phyloP scores from a whole-genome alignment of 2,888 invertebrate genomes.

The Morpho deidamia region DNA sequence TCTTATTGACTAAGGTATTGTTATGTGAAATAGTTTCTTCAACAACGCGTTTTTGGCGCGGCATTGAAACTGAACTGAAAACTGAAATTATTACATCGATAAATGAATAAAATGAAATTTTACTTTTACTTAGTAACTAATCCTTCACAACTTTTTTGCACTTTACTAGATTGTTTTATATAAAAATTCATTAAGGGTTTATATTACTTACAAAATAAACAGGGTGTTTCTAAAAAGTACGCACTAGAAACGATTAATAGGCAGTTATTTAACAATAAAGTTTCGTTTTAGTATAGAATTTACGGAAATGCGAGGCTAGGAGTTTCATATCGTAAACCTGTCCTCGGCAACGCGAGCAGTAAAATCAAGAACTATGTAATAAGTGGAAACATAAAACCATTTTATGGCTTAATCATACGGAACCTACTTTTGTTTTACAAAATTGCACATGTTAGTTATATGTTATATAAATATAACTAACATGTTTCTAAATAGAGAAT shows the following conservation, averaged over 20 bases:
- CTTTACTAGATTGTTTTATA: no score
- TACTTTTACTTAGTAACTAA: no score
- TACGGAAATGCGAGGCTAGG: conserved; percentile 20
- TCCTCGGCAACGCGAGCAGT: conserved; percentile 41
- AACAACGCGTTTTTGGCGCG: no score
- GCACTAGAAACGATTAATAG: conserved; percentile 6
- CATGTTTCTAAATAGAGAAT: no score
- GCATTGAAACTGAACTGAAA: conserved; percentile 15
- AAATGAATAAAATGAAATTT: no score
- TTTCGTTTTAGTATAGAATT: conserved; percentile 12
- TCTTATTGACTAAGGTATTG: no score
- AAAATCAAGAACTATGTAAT: conserved; percentile 48
- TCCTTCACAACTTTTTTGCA: not conserved
- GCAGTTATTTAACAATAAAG: conserved; percentile 5
- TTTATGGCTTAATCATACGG: conserved; percentile 33
- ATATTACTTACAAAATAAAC: no score
- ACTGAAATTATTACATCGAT: no score
- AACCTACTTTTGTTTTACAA: conserved; percentile 24
- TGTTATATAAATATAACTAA: not conserved
- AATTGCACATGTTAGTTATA: conserved; percentile 14
- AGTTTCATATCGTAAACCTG: conserved; percentile 50
- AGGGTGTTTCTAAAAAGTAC: not conserved
- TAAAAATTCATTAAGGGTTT: no score
- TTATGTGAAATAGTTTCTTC: no score
- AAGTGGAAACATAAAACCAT: conserved; percentile 32